Percentiles rank a stretch among this genome's conserved stretches.
Evolutionary conservation across 2,113 vertebrate genomes (phyloP).

Genomic region (Prochilodus magdalenae): DNA sequence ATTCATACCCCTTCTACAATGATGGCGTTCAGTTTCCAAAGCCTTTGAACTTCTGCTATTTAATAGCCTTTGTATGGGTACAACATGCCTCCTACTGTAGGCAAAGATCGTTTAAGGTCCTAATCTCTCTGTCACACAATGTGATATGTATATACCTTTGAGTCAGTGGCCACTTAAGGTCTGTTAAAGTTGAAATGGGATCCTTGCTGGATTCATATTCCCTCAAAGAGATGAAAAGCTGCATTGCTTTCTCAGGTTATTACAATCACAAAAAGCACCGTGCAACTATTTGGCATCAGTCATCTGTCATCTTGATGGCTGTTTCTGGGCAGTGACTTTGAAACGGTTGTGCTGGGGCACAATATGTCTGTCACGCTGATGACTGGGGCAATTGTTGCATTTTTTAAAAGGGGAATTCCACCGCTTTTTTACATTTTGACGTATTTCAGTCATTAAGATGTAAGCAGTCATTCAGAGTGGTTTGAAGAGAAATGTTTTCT

Average conservation of each 20-base stretch:
- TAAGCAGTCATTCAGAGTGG: no score
- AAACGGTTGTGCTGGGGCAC: slow-evolving; percentile 3
- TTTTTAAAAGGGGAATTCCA: background rate
- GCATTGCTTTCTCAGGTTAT: slow-evolving; percentile 28
- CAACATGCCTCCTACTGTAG: slow-evolving; percentile 54
- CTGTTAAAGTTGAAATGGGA: slow-evolving; percentile 43
- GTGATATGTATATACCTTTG: slow-evolving; percentile 36
- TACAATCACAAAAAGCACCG: slow-evolving; percentile 23
- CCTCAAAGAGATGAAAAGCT: slow-evolving; percentile 26
- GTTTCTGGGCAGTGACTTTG: slow-evolving; percentile 4
- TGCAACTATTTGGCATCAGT: slow-evolving; percentile 35
- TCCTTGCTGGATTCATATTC: slow-evolving; percentile 34
- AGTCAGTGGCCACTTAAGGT: background rate
- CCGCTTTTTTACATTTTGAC: no score
- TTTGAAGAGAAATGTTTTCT: no score
- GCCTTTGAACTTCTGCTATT: slow-evolving; percentile 58
- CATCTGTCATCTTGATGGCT: slow-evolving; percentile 25
- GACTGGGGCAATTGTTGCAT: background rate
- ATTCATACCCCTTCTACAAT: slow-evolving; percentile 62
- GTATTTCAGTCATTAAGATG: no score
- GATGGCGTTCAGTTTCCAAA: slow-evolving; percentile 51
- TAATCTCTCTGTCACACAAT: slow-evolving; percentile 47
- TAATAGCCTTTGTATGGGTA: slow-evolving; percentile 56
- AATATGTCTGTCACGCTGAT: background rate
- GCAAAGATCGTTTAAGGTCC: slow-evolving; percentile 43